Evolutionary conservation across 2,888 invertebrate genomes (phyloP).

Genomic region (Agonopterix heracliana): DNA sequence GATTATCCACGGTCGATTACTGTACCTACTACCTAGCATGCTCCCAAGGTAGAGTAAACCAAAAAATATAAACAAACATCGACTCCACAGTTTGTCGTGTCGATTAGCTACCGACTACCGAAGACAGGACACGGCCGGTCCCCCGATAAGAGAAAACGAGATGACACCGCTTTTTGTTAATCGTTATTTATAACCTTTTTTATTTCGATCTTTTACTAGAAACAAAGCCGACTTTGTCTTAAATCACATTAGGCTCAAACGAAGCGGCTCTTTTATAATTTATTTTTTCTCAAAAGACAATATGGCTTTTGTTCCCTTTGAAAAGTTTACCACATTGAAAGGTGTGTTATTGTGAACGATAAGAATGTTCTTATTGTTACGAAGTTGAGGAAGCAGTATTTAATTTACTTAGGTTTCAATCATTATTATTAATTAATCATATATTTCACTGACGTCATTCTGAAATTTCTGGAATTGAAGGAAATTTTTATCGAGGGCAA

Average conservation of each 20-base stretch:
- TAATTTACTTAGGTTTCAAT: too few species aligned
- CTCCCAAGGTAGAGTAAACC: not conserved
- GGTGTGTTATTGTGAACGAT: too few species aligned
- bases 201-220: slow-evolving; percentile 37
- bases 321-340: not conserved
- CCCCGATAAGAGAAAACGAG: slow-evolving; percentile 62
- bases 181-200: slow-evolving; percentile 71
- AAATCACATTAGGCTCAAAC: slow-evolving; percentile 47
- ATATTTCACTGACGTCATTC: too few species aligned
- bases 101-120: slow-evolving; percentile 46
- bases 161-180: slow-evolving; percentile 73
- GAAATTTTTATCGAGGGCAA: too few species aligned
- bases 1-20: too few species aligned
- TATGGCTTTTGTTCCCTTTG: slow-evolving; percentile 21
- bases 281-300: slow-evolving; percentile 34
- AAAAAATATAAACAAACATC: slow-evolving; percentile 7
- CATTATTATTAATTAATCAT: too few species aligned
- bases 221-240: slow-evolving; percentile 53
- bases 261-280: slow-evolving; percentile 10
- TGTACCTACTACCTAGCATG: too few species aligned
- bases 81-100: slow-evolving; percentile 36
- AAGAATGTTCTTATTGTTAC: too few species aligned
- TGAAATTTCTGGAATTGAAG: too few species aligned
- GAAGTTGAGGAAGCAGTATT: too few species aligned
- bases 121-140: slow-evolving; percentile 30